Evolutionary conservation across 2,113 vertebrate species (phyloP).

Genomic region (Cettia cetti): DNA sequence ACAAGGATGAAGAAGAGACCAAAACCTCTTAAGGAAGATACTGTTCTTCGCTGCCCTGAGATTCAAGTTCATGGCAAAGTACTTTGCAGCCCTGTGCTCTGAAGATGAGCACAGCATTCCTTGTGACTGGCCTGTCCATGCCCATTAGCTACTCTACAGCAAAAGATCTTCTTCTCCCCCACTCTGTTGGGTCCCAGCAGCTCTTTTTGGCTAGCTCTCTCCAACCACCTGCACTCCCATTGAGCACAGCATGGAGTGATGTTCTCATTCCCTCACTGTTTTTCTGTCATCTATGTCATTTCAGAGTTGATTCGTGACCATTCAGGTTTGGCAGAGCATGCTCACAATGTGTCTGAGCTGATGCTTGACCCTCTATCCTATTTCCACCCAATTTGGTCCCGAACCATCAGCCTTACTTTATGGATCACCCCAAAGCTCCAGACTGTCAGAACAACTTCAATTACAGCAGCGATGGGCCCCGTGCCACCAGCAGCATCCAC

Average conservation of each 20-base stretch:
- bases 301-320: not conserved
- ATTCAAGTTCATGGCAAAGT: not conserved
- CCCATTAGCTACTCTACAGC: not conserved
- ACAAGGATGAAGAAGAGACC: not conserved
- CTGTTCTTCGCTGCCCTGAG: not conserved
- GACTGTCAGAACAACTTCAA: constrained; percentile 64
- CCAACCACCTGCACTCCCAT: not conserved
- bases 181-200: not conserved
- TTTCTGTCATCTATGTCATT: not conserved
- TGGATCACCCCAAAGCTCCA: constrained; percentile 42
- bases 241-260: not conserved
- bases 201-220: not conserved
- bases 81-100: not conserved
- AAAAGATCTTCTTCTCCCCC: not conserved
- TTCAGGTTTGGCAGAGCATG: not conserved
- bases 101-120: not conserved
- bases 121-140: not conserved
- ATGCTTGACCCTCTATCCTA: not conserved
- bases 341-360: not conserved
- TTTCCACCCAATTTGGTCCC: constrained; percentile 5
- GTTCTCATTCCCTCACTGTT: not conserved
- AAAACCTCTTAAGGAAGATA: not conserved
- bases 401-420: constrained; percentile 35
- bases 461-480: constrained; percentile 57
- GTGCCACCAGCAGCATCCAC: constrained; percentile 54